A percentile compares a stretch with the other conserved stretches of the same genome.
phyloP scores from a whole-genome alignment of 2,888 invertebrate species.

The Harmothoe impar region DNA sequence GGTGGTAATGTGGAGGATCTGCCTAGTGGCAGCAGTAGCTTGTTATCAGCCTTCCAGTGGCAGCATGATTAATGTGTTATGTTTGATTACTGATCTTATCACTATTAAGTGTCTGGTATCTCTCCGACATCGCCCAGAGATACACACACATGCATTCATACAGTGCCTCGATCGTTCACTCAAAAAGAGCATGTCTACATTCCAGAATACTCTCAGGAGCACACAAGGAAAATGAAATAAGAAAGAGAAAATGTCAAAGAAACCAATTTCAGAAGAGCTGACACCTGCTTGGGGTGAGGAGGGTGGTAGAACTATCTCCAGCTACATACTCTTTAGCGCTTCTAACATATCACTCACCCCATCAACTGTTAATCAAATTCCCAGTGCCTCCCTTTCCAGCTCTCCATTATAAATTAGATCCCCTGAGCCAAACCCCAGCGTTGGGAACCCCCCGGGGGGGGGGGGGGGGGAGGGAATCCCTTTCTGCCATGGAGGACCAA shows the following conservation, averaged over 20 bases:
- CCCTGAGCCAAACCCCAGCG: background rate
- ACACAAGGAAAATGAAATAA: background rate
- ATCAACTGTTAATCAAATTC: constrained; percentile 12
- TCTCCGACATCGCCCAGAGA: background rate
- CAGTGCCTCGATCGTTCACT: background rate
- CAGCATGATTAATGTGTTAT: background rate
- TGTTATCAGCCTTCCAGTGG: background rate
- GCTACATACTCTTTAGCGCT: background rate
- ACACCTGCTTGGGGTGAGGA: background rate
- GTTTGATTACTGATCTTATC: constrained; percentile 15
- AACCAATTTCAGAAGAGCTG: background rate
- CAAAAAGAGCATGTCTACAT: constrained; percentile 16
- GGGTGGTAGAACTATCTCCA: background rate
- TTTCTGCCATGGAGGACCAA: background rate
- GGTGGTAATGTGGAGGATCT: background rate
- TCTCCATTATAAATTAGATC: constrained; percentile 16
- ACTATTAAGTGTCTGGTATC: background rate
- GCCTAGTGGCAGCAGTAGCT: background rate
- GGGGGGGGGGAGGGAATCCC: too few species aligned
- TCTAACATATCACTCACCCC: background rate
- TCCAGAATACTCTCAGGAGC: background rate
- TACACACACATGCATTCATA: background rate
- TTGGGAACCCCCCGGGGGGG: too few species aligned
- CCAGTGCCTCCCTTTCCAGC: background rate
- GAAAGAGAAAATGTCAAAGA: background rate